Evolutionary conservation across 2,113 vertebrate species (phyloP).

Genomic region (Cricetomys ansorgei): DNA sequence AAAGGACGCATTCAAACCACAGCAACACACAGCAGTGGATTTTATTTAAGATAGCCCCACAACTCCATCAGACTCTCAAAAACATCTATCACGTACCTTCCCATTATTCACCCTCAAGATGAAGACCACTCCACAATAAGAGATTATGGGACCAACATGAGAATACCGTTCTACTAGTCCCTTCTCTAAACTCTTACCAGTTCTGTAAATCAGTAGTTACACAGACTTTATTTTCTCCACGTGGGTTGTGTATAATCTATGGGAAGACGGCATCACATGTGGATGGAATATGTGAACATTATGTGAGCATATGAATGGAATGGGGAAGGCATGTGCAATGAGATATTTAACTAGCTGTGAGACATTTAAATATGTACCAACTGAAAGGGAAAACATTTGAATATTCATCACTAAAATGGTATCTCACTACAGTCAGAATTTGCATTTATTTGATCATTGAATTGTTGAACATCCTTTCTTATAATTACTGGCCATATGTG

Average conservation of each 20-base stretch:
- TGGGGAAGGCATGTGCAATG: background rate
- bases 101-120: background rate
- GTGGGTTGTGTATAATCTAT: background rate
- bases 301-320: background rate
- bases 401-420: background rate
- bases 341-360: background rate
- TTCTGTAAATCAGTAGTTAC: background rate
- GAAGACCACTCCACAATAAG: background rate
- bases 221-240: background rate
- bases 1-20: background rate
- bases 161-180: background rate
- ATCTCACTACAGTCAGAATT: background rate
- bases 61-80: background rate
- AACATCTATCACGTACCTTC: background rate
- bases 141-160: background rate
- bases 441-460: background rate
- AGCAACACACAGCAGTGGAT: background rate
- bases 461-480: constrained; percentile 6
- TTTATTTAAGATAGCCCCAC: background rate
- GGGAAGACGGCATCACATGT: background rate
- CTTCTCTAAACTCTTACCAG: background rate
- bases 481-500: background rate
- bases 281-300: background rate
- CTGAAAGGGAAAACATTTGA: background rate
- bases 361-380: background rate